Conservation (phyloP, 37 sponge, comb jelly and placozoan genomes). For the Spongia lamella region DNA sequence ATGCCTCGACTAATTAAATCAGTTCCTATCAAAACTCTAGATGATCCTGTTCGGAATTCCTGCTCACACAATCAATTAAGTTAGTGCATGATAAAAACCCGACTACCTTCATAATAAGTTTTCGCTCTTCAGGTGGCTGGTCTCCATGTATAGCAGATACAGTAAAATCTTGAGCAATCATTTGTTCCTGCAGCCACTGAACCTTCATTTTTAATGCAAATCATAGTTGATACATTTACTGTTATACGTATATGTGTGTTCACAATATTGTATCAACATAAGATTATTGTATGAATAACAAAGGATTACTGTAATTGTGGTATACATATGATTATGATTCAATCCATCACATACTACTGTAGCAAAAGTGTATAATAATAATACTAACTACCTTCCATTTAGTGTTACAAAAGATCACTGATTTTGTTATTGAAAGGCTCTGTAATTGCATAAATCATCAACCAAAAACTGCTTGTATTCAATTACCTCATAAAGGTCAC, state of each 20-base stretch:
- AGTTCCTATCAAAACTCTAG: slow-evolving; percentile 21
- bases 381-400: slow-evolving; percentile 3
- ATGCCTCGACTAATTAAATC: slow-evolving; percentile 27
- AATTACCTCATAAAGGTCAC: slow-evolving; percentile 28
- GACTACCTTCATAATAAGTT: slow-evolving; percentile 14
- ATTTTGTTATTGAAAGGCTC: slow-evolving; percentile 13
- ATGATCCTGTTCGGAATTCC: slow-evolving; percentile 29
- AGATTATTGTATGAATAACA: no score
- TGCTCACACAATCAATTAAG: background rate
- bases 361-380: no score
- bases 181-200: background rate
- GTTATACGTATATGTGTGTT: no score
- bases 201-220: no score
- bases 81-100: background rate
- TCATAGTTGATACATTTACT: background rate
- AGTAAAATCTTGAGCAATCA: slow-evolving; percentile 7
- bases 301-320: no score
- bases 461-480: background rate
- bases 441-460: background rate
- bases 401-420: slow-evolving; percentile 32
- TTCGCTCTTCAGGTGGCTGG: slow-evolving; percentile 27
- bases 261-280: no score
- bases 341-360: no score
- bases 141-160: slow-evolving; percentile 29
- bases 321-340: no score